phyloP scores from a whole-genome alignment of 2,888 invertebrate species.

The Apeira syringaria region DNA sequence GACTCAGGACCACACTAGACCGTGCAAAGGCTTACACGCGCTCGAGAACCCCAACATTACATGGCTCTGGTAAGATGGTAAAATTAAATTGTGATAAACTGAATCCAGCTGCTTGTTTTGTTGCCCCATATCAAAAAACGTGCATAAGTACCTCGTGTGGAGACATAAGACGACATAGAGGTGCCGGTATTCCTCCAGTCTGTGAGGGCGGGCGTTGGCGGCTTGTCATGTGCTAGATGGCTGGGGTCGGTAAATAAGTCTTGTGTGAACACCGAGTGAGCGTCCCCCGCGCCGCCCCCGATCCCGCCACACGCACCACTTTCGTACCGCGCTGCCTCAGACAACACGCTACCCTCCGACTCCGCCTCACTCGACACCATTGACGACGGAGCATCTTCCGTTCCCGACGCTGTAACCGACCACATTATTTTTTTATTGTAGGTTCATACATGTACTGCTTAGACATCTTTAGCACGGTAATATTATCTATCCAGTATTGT shows the following conservation, averaged over 20 bases:
- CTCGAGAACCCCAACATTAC: too few relatives aligned
- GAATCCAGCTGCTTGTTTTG: too few relatives aligned
- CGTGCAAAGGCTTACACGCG: too few relatives aligned
- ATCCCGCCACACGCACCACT: too few relatives aligned
- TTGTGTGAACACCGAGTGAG: constrained; percentile 26
- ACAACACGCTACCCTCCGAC: constrained; percentile 67
- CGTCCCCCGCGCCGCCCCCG: constrained; percentile 38
- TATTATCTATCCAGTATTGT: too few relatives aligned
- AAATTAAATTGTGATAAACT: too few relatives aligned
- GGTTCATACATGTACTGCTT: too few relatives aligned
- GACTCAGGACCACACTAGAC: too few relatives aligned
- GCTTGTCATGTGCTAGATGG: constrained; percentile 44
- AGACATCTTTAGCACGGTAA: too few relatives aligned
- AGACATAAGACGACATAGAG: constrained; percentile 55
- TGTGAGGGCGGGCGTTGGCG: constrained; percentile 31
- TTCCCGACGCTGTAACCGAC: constrained; percentile 42
- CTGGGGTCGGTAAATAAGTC: constrained; percentile 42
- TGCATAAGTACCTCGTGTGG: constrained; percentile 56
- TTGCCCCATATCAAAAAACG: background rate
- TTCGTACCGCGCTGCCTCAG: constrained; percentile 57
- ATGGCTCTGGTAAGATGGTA: too few relatives aligned
- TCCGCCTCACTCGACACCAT: constrained; percentile 78
- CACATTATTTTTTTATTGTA: too few relatives aligned
- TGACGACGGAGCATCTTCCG: constrained; percentile 75
- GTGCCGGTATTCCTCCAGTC: constrained; percentile 57